These are phyloP conservation scores for Sarcophaga rosellei DNA, from an alignment of 2,888 invertebrate genomes.

Conservation along the genomic window DNA sequence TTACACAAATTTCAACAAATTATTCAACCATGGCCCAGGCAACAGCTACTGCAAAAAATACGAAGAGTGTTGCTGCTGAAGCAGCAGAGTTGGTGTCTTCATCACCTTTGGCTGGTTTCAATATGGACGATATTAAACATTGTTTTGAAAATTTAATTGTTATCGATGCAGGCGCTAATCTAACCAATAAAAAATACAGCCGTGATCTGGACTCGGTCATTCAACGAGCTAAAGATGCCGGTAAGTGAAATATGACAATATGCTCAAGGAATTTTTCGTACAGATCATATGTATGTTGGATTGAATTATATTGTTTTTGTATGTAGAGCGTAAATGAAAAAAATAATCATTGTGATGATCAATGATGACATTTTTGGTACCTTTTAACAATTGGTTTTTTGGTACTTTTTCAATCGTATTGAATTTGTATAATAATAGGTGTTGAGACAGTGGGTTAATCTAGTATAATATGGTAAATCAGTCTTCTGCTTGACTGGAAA, in stretches of 20 bases:
- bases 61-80: constrained; percentile 21
- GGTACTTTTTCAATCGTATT: background rate
- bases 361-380: background rate
- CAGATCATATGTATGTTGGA: background rate
- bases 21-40: constrained; percentile 61
- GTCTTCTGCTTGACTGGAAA: too few species aligned
- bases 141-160: constrained; percentile 96
- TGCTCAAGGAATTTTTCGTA: background rate
- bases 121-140: constrained; percentile 85
- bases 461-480: too few species aligned
- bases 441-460: too few species aligned
- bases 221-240: constrained; percentile 95
- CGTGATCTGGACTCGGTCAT: constrained; percentile 95
- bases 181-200: constrained; percentile 96
- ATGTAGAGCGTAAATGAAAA: background rate
- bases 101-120: constrained; percentile 66
- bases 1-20: constrained; percentile 46
- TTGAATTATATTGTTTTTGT: background rate
- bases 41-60: constrained; percentile 30
- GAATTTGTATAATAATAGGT: too few species aligned
- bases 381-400: background rate
- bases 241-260: constrained; percentile 81
- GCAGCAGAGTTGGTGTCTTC: constrained; percentile 62
- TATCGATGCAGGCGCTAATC: constrained; percentile 95
- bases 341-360: background rate